phyloP scores from a whole-genome alignment of 2,113 vertebrate genomes.

The Erinaceus europaeus region DNA sequence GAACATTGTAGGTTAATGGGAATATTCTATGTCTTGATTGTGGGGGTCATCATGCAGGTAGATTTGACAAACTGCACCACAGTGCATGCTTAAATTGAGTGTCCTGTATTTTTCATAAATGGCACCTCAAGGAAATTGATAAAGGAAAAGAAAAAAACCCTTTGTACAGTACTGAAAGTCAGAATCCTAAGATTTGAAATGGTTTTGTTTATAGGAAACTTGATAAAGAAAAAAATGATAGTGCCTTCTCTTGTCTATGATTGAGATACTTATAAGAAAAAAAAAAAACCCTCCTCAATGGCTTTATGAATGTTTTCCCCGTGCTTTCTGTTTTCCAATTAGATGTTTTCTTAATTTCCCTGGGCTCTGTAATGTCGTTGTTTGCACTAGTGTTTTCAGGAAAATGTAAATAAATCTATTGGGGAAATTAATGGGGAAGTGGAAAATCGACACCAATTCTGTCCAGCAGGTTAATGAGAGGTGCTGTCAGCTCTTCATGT shows the following conservation, averaged over 20 bases:
- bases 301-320: not conserved
- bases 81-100: not conserved
- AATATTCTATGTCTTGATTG: not conserved
- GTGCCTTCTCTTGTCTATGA: not conserved
- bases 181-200: not conserved
- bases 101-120: not conserved
- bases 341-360: not conserved
- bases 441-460: not conserved
- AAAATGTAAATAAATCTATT: not conserved
- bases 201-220: not conserved
- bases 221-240: constrained; percentile 23
- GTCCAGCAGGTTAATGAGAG: not conserved
- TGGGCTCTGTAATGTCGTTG: not conserved
- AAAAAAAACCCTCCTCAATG: not conserved
- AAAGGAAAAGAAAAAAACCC: not conserved
- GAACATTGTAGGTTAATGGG: not conserved
- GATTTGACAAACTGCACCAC: not conserved
- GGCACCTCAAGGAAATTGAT: not conserved
- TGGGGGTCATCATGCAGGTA: not conserved
- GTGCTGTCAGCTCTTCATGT: not conserved
- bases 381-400: not conserved
- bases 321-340: not conserved
- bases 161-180: too few relatives aligned
- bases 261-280: not conserved
- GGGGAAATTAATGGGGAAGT: not conserved